Base-by-base conservation (phyloP, 30 jellyfish, hydroid and myxozoan species). In the Aurelia aurita complex sp. Pacific region DNA sequence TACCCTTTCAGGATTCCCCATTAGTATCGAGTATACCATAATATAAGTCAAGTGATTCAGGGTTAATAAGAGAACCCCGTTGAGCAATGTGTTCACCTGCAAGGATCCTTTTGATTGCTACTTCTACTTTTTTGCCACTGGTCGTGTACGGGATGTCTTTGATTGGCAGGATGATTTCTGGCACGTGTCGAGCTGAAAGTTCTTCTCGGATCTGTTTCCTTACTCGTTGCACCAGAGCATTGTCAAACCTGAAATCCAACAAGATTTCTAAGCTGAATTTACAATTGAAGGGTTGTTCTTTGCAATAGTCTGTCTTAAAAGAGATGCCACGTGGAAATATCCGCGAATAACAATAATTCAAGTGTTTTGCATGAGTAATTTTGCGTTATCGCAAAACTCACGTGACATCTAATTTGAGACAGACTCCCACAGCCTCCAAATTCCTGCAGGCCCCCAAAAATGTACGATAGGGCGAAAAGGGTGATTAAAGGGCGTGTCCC, bases 41-140 rank as follows among this genome's bases (percentile, higher is more conserved):
- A 59, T 64, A 95, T 52, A 86, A 51, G 77, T 96, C 98, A 82
- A 96, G 83, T 5, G 99, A 90, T 35, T 86, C 97, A 16, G 98
- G 99, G 76, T 96, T 96, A 16, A 77, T 72, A 43, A 91, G 76
- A 54, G 98, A 88, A 12, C 98, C 99, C 67, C 97, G 67, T 63
- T 90, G 94, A 17, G 86, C 63, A 32, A 95, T 67, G 63, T 77
- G 96, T 84, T 90, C 97, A 68, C 98, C 97, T 23, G 90, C 55
- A 18, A 96, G 84, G 55, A 96, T 96, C 55, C 91, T 80, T 75
- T 96, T 96, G 52, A 96, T 98, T 46, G 98, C 98, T 7, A 96
- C 96, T 79, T 96, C 99, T 12, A 96, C 98, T 62, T 96, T 96
- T 88, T 96, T 96, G 68, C 99, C 99, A 61, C 94, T 87, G 14